Base-by-base conservation (phyloP, 2,888 invertebrate genomes). In the Lottia scabra region DNA sequence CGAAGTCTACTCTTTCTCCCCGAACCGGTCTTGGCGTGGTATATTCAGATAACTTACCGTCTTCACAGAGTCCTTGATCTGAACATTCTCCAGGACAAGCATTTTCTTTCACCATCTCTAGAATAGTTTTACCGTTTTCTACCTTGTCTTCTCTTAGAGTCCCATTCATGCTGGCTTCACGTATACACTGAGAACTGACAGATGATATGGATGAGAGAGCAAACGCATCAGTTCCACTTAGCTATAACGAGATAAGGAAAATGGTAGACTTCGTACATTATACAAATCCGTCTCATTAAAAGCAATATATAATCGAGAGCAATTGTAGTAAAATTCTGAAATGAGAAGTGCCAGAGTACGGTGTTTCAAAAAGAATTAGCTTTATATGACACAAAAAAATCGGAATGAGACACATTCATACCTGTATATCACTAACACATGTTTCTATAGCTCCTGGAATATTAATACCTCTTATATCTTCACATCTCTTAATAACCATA, bases 401-500 rank as follows among this genome's bases (percentile, higher is more conserved):
- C n/a, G n/a, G n/a, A n/a, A n/a, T n/a, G n/a, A n/a, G n/a, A n/a
- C n/a, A n/a, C n/a, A n/a, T n/a, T n/a, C 38, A 8, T 56, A 56
- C 56, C 56, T 19, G 56, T 19, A 56, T 56, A 56, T 56, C 56
- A n/a, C 56, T 56, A n/a, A 56, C 56, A 56, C 56, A 56, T 19
- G 19, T 56, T 56, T n/a, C 19, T 23, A 56, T n/a, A 10, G 56
- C 19, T 0, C 8, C 6, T 56, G 6, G 6, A 10, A 19, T 23
- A 13, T 56, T 23, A 23, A 56, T 23, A 13, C 56, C 56, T 19
- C 19, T n/a, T 2, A 56, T 12, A n/a, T 12, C 56, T n/a, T 56
- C 23, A 56, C 56, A 56, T 23, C n/a, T n/a, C n/a, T 56, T 56
- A 56, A 56, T 23, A n/a, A 56, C n/a, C n/a, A 19, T 56, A 19